phyloP scores from a whole-genome alignment of 64 coral and sea anemone species.

The Exaiptasia diaphana region DNA sequence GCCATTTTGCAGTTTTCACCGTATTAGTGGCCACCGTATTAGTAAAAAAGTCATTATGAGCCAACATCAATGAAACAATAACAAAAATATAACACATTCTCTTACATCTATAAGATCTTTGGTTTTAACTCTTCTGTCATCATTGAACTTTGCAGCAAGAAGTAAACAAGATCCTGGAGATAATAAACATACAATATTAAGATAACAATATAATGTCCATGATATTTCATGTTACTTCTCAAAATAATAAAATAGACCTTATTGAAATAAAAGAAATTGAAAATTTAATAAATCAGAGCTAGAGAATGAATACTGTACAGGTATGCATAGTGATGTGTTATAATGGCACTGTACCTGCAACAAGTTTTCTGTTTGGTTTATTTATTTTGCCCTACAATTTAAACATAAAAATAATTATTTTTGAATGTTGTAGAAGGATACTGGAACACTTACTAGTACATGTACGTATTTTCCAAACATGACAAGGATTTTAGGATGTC shows the following conservation, averaged over 20 bases:
- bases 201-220: not conserved
- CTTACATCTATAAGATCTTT: constrained; percentile 86
- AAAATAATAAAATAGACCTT: not conserved
- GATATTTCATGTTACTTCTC: not conserved
- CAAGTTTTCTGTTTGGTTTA: constrained; percentile 80
- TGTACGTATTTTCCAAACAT: too few relatives aligned
- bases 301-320: not conserved
- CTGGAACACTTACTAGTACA: too few relatives aligned
- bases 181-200: not conserved
- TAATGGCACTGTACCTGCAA: constrained; percentile 85
- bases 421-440: too few relatives aligned
- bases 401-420: not conserved
- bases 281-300: not conserved
- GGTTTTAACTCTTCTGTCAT: constrained; percentile 78
- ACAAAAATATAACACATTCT: too few relatives aligned
- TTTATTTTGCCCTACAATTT: constrained; percentile 78
- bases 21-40: too few relatives aligned
- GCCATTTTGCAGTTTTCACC: too few relatives aligned
- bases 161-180: constrained; percentile 86
- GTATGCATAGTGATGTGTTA: too few relatives aligned
- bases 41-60: too few relatives aligned
- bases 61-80: too few relatives aligned
- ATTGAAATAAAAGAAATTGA: not conserved
- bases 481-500: too few relatives aligned
- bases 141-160: constrained; percentile 90